A percentile compares a stretch with the other conserved stretches of the same genome.
phyloP scores from a whole-genome alignment of 2,113 vertebrate species.

The Melospiza georgiana region DNA sequence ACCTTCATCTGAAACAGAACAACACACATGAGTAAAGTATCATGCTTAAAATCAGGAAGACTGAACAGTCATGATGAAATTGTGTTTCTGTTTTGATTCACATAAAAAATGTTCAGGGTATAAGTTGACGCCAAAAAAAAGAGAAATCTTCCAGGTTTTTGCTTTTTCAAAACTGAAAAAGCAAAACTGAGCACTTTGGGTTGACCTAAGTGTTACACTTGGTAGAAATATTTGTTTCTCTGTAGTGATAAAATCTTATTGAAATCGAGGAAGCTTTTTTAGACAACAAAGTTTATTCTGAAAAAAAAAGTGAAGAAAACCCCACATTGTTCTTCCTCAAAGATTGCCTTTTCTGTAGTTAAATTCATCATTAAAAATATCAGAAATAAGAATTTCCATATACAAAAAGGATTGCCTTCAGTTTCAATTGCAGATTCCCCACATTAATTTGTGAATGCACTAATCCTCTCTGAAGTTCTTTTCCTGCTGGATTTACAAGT shows the following conservation, averaged over 20 bases:
- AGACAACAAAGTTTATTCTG: background rate
- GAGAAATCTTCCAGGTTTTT: background rate
- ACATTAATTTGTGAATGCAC: background rate
- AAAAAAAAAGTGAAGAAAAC: background rate
- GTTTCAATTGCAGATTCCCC: background rate
- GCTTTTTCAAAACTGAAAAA: background rate
- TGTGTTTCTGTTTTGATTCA: background rate
- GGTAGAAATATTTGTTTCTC: background rate
- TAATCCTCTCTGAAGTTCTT: background rate
- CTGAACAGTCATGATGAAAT: background rate
- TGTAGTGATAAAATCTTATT: background rate
- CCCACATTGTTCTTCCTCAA: background rate
- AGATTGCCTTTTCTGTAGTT: background rate
- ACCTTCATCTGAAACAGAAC: background rate
- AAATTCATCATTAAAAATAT: background rate
- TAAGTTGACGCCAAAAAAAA: background rate
- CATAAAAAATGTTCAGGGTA: background rate
- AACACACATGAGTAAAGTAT: background rate
- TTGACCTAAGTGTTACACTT: background rate
- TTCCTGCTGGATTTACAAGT: background rate
- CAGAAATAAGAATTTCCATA: background rate
- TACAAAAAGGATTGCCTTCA: background rate
- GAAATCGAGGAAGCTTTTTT: background rate
- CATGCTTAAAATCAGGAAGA: background rate
- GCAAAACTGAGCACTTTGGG: background rate